These are phyloP conservation scores for Drosophila pseudoobscura DNA, from an alignment of 1,140 invertebrate species.

Conservation along the genomic window DNA sequence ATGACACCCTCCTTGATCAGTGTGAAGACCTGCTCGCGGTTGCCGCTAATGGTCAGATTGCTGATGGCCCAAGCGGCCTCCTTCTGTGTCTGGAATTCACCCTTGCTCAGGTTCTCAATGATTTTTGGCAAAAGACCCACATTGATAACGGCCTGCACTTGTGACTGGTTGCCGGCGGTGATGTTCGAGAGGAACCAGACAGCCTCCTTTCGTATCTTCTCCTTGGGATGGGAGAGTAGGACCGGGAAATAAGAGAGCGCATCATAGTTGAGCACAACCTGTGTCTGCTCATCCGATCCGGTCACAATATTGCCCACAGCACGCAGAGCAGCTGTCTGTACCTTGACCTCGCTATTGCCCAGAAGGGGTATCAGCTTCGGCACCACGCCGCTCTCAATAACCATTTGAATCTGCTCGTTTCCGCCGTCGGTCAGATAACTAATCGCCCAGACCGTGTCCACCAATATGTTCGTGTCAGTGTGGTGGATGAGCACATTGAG, in stretches of 20 bases:
- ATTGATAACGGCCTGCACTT: conserved; percentile 99
- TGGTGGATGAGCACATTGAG: conserved; percentile 97
- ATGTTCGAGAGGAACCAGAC: conserved; percentile 99
- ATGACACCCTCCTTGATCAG: conserved; percentile 95
- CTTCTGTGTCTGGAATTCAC: conserved; percentile 99
- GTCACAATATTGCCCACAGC: conserved; percentile 99
- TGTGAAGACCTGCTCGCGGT: conserved; percentile 93
- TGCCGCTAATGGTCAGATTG: conserved; percentile 98
- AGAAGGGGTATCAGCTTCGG: conserved; percentile 97
- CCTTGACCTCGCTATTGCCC: conserved; percentile 98
- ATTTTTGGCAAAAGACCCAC: conserved; percentile 96
- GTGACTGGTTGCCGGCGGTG: conserved; percentile 97
- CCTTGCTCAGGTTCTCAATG: conserved; percentile 95
- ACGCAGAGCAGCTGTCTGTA: conserved; percentile 97
- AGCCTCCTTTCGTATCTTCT: conserved; percentile 95
- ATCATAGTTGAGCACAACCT: conserved; percentile 96
- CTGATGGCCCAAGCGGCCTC: conserved; percentile 99
- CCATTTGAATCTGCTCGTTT: conserved; percentile 99
- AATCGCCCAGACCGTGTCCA: conserved; percentile 99
- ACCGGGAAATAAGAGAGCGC: conserved; percentile 96
- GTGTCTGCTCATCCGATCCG: conserved; percentile 99
- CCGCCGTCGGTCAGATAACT: conserved; percentile 99
- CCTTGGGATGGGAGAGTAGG: conserved; percentile 92
- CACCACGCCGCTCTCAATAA: conserved; percentile 98
- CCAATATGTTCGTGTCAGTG: conserved; percentile 97